Evolutionary conservation across 2,888 invertebrate species (phyloP), one percentile per base, ranked within the genome.

Genomic region (Mythimna vitellina): DNA sequence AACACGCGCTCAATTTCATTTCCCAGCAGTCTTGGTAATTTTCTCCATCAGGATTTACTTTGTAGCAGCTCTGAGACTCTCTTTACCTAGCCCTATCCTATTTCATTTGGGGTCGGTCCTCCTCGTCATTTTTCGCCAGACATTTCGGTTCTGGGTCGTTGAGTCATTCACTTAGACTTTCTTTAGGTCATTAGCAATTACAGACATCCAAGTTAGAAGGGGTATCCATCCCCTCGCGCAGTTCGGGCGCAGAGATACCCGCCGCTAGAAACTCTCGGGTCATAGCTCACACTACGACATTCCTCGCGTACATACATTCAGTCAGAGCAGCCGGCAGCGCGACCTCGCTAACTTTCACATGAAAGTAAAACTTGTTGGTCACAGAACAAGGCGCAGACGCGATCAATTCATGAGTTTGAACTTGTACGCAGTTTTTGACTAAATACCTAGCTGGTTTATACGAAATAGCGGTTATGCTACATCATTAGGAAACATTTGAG

Each of bases 361-460:
- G 85, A 82, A 82, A 83, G 85, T 84, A 79, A 83, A 79, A 84
- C 85, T 75, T 49, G 85, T 73, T 9, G 66, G 1, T 20, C 70
- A 56, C 73, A 71, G 75, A 70, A 22, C 25, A 68, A n/a, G 12
- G 4, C 42, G 65, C 29, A 76, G 75, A 71, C 14, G 57, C 14
- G 63, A 29, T 29, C 0, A 6, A 7, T 7, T 17, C 46, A 46
- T 46, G 4, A 6, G 46, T 46, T 17, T 5, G 17, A 46, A 46
- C 46, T 46, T 46, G 46, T 46, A 46, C 17, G 1, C 7, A 17
- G 46, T 17, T 46, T 7, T 46, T 46, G 17, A 17, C 17, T 35
- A 6, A 4, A 49, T 14, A n/a, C n/a, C n/a, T n/a, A 8, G 49
- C 17, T 20, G 49, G 17, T 14, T 14, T 49, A 9, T 49, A 14